Evolutionary conservation across 1,140 invertebrate species (phyloP), one percentile per base, ranked within the genome.

Genomic region (Drosophila kepulauana): DNA sequence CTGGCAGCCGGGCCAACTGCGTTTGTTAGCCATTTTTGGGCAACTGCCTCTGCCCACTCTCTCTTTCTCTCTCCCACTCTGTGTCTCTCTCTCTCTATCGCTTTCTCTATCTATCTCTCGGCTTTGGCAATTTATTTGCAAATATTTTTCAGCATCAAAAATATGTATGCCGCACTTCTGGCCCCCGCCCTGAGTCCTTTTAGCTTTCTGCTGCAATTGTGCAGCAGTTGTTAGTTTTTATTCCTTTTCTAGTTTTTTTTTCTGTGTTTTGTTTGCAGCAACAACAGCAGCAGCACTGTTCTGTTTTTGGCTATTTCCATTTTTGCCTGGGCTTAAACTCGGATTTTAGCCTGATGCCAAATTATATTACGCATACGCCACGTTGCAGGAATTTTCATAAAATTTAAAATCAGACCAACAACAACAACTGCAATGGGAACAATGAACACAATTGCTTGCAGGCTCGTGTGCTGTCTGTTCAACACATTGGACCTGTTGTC

Each of bases 131-230:
- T 89, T 88, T 89, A 75, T 88, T 87, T 75, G 57, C 81, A 84
- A 87, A 89, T 89, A 88, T 87, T 84, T 78, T 87, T 89, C 51
- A 87, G 75, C 85, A 69, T 87, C 81, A 89, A 81, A 78, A 80
- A 89, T 89, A 81, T 88, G 75, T 78, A 63, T 65, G 67, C 58
- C 51, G 46, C 56, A 33, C 20, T n/a, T 28, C 28, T 1, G 33
- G 20, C 35, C 1, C 48, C 38, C 58, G 7, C n/a, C 58, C 25
- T 11, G 16, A 16, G 28, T 30, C 33, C 10, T 13, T 25, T 13
- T n/a, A 13, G 4, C 54, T 38, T 38, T 41, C 57, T 46, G 64
- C 49, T 79, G 74, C 74, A 79, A 67, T 79, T 67, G 68, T 63
- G 71, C 71, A 75, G 51, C 61, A 70, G 61, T 75, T 78, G 71